Evolutionary conservation across 2,113 vertebrate species (phyloP).

Genomic region (Hippopotamus amphibius): DNA sequence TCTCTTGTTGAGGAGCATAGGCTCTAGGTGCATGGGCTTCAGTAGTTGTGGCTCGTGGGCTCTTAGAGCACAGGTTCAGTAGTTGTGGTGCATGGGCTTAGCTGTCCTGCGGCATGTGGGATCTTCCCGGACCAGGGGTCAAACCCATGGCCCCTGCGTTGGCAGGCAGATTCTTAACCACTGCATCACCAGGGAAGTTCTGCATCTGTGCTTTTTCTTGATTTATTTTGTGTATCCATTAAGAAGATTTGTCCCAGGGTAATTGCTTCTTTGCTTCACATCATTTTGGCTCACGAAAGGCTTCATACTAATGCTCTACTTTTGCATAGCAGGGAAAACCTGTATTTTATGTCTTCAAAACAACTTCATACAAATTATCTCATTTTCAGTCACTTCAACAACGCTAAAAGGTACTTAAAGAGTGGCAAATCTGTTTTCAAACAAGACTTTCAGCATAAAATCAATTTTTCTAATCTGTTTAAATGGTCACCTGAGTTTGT

Average conservation of each 20-base stretch:
- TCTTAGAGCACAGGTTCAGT: too few species aligned
- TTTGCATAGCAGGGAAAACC: not conserved
- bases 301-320: not conserved
- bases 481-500: not conserved
- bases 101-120: too few species aligned
- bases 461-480: not conserved
- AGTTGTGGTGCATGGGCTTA: too few species aligned
- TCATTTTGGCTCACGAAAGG: not conserved
- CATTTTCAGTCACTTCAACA: not conserved
- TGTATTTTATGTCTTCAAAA: not conserved
- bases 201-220: not conserved
- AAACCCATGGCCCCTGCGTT: too few species aligned
- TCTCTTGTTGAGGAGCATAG: too few species aligned
- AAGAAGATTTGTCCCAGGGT: not conserved
- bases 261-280: not conserved
- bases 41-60: too few species aligned
- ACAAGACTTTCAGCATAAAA: slow-evolving; percentile 22
- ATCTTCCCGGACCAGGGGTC: too few species aligned
- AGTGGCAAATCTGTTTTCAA: not conserved
- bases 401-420: not conserved
- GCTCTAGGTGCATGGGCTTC: too few species aligned
- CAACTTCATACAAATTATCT: not conserved
- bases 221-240: not conserved
- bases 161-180: too few species aligned
- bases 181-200: too few species aligned